phyloP scores from a whole-genome alignment of 2,113 vertebrate genomes.

The Aptenodytes patagonicus region DNA sequence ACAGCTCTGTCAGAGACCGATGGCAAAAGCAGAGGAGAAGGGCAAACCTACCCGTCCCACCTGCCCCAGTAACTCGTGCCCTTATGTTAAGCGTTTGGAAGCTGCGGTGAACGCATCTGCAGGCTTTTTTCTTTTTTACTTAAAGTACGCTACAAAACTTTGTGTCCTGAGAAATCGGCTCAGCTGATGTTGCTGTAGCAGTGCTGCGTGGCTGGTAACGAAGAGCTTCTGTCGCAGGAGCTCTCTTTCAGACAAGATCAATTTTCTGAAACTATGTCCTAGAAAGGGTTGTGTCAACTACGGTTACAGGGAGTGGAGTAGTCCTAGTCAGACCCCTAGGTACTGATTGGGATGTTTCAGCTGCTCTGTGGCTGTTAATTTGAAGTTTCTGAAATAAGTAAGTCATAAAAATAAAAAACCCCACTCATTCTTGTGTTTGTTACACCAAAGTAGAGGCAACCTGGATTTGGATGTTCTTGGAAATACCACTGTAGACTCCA shows the following conservation, averaged over 20 bases:
- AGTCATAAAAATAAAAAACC: fast-evolving
- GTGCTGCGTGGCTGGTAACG: background rate
- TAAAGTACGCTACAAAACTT: background rate
- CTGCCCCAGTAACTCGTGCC: background rate
- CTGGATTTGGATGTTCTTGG: background rate
- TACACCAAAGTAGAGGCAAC: background rate
- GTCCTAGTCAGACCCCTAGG: background rate
- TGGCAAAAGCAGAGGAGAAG: background rate
- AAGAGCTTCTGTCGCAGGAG: background rate
- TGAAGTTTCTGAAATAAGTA: background rate
- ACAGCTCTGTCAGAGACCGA: background rate
- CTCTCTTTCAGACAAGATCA: background rate
- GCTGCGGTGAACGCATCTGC: background rate
- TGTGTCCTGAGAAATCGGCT: background rate
- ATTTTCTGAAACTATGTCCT: background rate
- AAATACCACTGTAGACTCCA: background rate
- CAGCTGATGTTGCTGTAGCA: background rate
- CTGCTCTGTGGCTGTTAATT: background rate
- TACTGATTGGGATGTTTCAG: background rate
- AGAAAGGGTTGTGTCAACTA: background rate
- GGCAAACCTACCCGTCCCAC: background rate
- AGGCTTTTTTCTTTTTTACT: background rate
- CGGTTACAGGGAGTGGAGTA: fast-evolving
- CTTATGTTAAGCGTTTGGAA: background rate
- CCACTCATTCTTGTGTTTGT: background rate